Evolutionary conservation across 2,888 invertebrate species (phyloP).

Genomic region (Tubulanus polymorphus): DNA sequence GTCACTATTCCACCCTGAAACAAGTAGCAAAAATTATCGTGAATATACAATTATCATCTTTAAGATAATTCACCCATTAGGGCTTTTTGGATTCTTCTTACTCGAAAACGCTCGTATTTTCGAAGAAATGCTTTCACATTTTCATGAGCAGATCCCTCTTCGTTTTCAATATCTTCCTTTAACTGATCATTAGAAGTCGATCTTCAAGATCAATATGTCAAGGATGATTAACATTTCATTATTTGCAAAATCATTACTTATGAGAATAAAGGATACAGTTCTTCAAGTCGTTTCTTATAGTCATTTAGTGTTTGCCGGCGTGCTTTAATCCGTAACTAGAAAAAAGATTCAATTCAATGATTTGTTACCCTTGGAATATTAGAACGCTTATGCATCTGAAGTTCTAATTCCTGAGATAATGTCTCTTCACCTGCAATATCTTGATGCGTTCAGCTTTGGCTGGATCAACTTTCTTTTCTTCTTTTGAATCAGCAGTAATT

Average conservation of each 20-base stretch:
- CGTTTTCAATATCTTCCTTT: conserved; percentile 29
- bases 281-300: conserved; percentile 24
- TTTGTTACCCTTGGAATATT: no score
- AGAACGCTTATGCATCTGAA: no score
- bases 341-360: not conserved
- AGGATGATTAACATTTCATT: no score
- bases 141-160: conserved; percentile 34
- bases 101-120: conserved; percentile 48
- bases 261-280: conserved; percentile 39
- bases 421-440: not conserved
- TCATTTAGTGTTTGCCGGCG: not conserved
- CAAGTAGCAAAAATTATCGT: not conserved
- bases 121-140: conserved; percentile 42
- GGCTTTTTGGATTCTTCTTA: conserved; percentile 17
- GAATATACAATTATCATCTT: no score
- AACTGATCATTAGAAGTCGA: conserved; percentile 38
- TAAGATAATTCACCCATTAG: no score
- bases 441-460: not conserved
- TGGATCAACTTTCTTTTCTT: no score
- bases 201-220: conserved; percentile 15
- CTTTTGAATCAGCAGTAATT: no score
- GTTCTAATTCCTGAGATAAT: no score
- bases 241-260: not conserved
- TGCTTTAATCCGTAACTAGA: no score
- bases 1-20: conserved; percentile 40